These are phyloP conservation scores for Mya arenaria DNA, from an alignment of 1,140 invertebrate species.

Conservation along the genomic window DNA sequence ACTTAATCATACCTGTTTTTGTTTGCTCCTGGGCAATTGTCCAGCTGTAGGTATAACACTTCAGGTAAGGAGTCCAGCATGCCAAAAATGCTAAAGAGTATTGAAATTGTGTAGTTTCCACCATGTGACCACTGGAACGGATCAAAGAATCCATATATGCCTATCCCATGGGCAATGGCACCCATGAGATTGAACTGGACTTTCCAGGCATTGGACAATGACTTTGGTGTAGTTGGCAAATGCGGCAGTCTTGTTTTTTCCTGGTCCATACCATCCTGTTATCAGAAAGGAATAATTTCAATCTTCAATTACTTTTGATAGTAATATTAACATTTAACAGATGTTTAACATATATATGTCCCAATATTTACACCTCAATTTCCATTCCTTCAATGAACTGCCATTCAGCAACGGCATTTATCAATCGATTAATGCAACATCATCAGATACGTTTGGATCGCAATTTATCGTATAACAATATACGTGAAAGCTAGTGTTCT, in stretches of 20 bases:
- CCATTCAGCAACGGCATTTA: too few species aligned
- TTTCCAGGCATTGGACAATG: neutral
- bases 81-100: neutral
- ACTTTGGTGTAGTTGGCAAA: neutral
- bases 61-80: neutral
- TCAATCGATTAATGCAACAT: too few species aligned
- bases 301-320: too few species aligned
- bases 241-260: neutral
- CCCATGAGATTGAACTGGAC: constrained; percentile 9
- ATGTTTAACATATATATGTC: too few species aligned
- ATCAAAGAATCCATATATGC: constrained; percentile 25
- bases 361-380: too few species aligned
- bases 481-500: too few species aligned
- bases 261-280: constrained; percentile 22
- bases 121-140: neutral
- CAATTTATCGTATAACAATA: too few species aligned
- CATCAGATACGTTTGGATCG: too few species aligned
- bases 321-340: too few species aligned
- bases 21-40: constrained; percentile 12
- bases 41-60: constrained; percentile 18
- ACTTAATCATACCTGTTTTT: too few species aligned
- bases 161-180: constrained; percentile 22
- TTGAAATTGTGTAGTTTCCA: neutral
- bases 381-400: too few species aligned
- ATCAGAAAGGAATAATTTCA: too few species aligned